phyloP scores from a whole-genome alignment of 2,888 invertebrate genomes.

The Melinaea marsaeus region DNA sequence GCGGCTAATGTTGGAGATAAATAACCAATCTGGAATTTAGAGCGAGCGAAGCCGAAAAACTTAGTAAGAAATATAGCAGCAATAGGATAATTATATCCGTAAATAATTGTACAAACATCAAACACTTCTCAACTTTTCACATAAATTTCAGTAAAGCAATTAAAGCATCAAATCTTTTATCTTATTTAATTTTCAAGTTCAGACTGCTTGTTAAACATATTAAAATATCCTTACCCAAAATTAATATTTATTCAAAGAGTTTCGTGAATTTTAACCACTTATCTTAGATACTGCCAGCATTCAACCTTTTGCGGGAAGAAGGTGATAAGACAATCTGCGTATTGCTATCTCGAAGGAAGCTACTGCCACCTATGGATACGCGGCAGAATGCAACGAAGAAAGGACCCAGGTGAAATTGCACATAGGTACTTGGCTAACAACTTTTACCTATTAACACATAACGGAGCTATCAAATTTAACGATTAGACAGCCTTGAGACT shows the following conservation, averaged over 20 bases:
- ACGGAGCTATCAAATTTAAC: not conserved
- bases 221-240: too few relatives aligned
- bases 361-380: slow-evolving; percentile 86
- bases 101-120: not conserved
- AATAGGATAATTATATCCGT: not conserved
- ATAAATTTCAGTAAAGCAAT: not conserved
- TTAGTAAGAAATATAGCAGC: too few relatives aligned
- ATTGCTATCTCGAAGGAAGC: slow-evolving; percentile 89
- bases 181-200: slow-evolving; percentile 2
- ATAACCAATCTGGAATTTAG: too few relatives aligned
- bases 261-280: slow-evolving; percentile 9
- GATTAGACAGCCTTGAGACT: not conserved
- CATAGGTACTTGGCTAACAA: slow-evolving; percentile 70
- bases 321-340: slow-evolving; percentile 88
- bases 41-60: too few relatives aligned
- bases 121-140: not conserved
- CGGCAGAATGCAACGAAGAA: slow-evolving; percentile 62
- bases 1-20: too few relatives aligned
- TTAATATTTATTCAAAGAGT: too few relatives aligned
- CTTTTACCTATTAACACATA: slow-evolving; percentile 38
- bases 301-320: slow-evolving; percentile 86
- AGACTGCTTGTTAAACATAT: not conserved
- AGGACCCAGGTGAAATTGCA: slow-evolving; percentile 72
- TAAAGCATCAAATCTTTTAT: not conserved
- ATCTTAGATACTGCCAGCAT: slow-evolving; percentile 83